These are phyloP conservation scores for Drosophila nebulosa DNA, from an alignment of 1,140 invertebrate species.

Conservation along the genomic window DNA sequence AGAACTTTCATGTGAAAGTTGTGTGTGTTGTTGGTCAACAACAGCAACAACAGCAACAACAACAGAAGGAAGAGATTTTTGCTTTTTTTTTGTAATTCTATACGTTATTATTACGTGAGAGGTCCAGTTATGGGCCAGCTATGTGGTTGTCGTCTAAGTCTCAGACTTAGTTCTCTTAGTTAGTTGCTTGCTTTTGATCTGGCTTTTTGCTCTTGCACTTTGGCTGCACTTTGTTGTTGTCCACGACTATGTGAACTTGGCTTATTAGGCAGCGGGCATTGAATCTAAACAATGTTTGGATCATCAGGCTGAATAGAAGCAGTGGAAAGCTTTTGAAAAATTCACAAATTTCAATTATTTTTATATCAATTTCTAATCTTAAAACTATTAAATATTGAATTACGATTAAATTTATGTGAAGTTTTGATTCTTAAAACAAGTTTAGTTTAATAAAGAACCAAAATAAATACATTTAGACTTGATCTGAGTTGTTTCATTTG, in stretches of 20 bases:
- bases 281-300: neutral
- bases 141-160: slow-evolving; percentile 35
- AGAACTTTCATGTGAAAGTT: slow-evolving; percentile 79
- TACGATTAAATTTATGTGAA: no score
- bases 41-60: no score
- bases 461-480: no score
- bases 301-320: no score
- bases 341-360: no score
- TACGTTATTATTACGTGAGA: slow-evolving; percentile 78
- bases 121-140: slow-evolving; percentile 72
- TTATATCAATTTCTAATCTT: no score
- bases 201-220: slow-evolving; percentile 22
- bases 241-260: slow-evolving; percentile 62
- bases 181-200: slow-evolving; percentile 1
- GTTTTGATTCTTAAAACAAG: no score
- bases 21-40: slow-evolving; percentile 30
- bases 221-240: slow-evolving; percentile 15
- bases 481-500: no score
- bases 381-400: no score
- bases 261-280: slow-evolving; percentile 45
- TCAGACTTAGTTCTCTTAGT: neutral
- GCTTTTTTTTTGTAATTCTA: slow-evolving; percentile 63
- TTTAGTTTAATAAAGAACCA: no score
- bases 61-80: slow-evolving; percentile 56
- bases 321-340: no score